A percentile compares a stretch with the other conserved stretches of the same genome.
These are phyloP conservation scores for Scrobipalpa atriplicella DNA, from an alignment of 2,888 invertebrate species.

Conservation along the genomic window DNA sequence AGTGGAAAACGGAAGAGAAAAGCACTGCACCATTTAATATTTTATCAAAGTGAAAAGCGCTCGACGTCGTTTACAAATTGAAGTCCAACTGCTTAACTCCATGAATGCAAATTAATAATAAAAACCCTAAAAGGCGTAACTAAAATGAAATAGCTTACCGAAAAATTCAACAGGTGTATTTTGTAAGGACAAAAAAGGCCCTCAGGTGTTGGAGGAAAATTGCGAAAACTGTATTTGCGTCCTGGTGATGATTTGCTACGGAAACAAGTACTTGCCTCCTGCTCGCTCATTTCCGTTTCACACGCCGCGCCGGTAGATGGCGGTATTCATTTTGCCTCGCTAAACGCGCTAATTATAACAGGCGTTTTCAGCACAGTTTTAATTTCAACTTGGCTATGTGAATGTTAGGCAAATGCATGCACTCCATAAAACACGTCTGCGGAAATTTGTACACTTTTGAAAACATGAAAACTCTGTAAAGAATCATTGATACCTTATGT, in stretches of 20 bases:
- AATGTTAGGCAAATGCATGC: neutral
- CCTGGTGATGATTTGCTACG: constrained; percentile 55
- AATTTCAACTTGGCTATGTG: constrained; percentile 4
- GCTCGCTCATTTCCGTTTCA: constrained; percentile 48
- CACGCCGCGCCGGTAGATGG: constrained; percentile 38
- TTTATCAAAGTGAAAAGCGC: constrained; percentile 1
- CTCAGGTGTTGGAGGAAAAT: constrained; percentile 47
- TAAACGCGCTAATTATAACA: constrained; percentile 7
- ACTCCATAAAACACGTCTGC: neutral
- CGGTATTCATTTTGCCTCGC: constrained; percentile 29
- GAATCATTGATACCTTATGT: too few relatives aligned
- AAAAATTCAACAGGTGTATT: constrained; percentile 52
- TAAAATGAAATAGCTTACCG: constrained; percentile 31
- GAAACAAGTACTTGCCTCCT: constrained; percentile 45
- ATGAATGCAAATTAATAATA: too few relatives aligned
- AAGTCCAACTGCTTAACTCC: too few relatives aligned
- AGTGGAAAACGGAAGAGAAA: neutral
- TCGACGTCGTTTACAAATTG: neutral
- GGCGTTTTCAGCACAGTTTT: constrained; percentile 1
- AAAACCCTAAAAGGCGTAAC: neutral
- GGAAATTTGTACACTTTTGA: too few relatives aligned
- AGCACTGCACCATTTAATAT: constrained; percentile 6
- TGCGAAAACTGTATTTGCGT: constrained; percentile 57
- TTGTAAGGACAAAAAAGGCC: constrained; percentile 35
- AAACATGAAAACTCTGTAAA: too few relatives aligned